These are phyloP conservation scores for Thalpophila matura DNA, from an alignment of 2,888 invertebrate genomes.

Conservation along the genomic window DNA sequence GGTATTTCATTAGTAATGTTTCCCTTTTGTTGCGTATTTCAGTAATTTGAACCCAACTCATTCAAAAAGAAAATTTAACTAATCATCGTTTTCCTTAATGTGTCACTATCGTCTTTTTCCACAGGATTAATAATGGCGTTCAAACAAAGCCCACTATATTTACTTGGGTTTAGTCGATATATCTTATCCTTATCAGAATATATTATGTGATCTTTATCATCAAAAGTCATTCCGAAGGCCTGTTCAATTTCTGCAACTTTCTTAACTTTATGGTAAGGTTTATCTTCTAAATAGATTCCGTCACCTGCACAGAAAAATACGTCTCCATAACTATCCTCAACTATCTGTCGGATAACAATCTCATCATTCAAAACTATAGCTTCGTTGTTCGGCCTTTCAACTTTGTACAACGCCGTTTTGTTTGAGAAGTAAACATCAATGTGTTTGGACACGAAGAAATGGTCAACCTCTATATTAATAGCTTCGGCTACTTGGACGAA, in stretches of 20 bases:
- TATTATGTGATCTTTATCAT: conserved; percentile 77
- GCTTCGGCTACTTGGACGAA: conserved; percentile 80
- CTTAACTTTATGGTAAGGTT: conserved; percentile 72
- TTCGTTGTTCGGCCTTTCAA: conserved; percentile 67
- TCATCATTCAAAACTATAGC: conserved; percentile 74
- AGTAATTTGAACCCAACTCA: not conserved
- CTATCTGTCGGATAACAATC: conserved; percentile 76
- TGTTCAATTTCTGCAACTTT: conserved; percentile 74
- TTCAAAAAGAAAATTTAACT: conserved; percentile 24
- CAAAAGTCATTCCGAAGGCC: conserved; percentile 80
- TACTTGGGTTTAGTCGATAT: conserved; percentile 75
- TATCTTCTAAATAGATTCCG: conserved; percentile 81
- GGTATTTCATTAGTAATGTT: not conserved
- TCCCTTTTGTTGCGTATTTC: not conserved
- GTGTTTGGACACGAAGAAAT: conserved; percentile 78
- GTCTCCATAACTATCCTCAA: conserved; percentile 81
- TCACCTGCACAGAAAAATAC: conserved; percentile 77
- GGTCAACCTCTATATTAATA: conserved; percentile 76
- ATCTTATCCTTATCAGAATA: conserved; percentile 78
- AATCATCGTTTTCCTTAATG: conserved; percentile 15
- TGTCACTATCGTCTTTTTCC: conserved; percentile 10
- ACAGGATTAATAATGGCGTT: conserved; percentile 57
- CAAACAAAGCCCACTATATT: conserved; percentile 66
- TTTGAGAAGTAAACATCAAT: conserved; percentile 80
- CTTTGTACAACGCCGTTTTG: conserved; percentile 83